These are phyloP conservation scores for Crocuta crocuta DNA, from an alignment of 2,113 vertebrate genomes.

Conservation along the genomic window DNA sequence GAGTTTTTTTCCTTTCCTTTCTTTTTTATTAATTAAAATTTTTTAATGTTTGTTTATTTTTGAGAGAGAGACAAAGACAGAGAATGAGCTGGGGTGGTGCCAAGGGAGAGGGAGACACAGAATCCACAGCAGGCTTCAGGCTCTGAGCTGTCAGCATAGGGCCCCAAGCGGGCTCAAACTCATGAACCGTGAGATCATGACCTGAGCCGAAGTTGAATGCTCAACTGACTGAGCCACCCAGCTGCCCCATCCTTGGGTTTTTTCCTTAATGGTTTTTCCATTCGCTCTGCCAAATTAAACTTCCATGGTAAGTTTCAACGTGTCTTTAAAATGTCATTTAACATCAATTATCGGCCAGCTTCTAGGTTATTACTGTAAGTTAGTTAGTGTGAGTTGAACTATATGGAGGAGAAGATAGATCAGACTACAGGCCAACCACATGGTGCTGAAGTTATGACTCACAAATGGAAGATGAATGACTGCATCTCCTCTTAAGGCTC, in stretches of 20 bases:
- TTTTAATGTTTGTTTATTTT: no score
- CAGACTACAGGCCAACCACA: not conserved
- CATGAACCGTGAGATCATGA: no score
- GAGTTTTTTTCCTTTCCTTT: not conserved
- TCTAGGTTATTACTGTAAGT: not conserved
- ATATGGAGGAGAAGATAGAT: not conserved
- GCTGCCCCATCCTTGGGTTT: not conserved
- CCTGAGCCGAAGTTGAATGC: no score
- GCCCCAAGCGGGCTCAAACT: no score
- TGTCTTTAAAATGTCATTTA: conserved; percentile 2
- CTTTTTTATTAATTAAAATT: no score
- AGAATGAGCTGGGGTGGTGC: no score
- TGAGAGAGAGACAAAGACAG: no score
- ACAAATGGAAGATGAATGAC: not conserved
- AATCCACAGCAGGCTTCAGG: no score
- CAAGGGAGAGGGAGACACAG: no score
- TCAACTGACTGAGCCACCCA: no score
- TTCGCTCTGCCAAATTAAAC: conserved; percentile 38
- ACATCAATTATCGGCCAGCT: not conserved
- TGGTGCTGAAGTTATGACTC: not conserved
- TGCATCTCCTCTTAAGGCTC: not conserved
- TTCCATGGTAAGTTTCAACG: not conserved
- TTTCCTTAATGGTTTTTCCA: not conserved
- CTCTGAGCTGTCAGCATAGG: no score
- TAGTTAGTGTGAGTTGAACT: not conserved